Percentiles rank a stretch among this genome's conserved stretches.
Evolutionary conservation across 2,797 vertebrate genomes (phyloP).

Genomic region (Mustela erminea): DNA sequence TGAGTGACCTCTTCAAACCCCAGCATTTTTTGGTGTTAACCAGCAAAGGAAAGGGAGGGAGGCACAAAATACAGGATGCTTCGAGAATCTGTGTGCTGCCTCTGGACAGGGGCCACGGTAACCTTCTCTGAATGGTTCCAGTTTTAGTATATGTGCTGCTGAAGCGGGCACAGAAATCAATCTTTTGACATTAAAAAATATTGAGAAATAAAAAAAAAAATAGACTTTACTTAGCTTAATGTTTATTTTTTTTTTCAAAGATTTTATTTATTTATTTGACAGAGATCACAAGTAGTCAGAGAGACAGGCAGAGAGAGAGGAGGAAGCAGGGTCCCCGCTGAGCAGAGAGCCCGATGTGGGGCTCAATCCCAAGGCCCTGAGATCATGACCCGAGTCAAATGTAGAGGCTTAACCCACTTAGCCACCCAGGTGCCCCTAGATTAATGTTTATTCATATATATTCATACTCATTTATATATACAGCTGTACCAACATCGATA

Average conservation of each 20-base stretch:
- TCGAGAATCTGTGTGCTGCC: not conserved
- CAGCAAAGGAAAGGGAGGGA: not conserved
- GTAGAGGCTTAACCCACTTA: too few relatives aligned
- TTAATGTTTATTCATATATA: not conserved
- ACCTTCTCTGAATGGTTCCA: not conserved
- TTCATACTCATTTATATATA: not conserved
- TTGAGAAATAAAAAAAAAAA: not conserved
- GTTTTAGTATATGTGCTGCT: not conserved
- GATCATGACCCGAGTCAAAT: too few relatives aligned
- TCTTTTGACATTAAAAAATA: conserved; percentile 29
- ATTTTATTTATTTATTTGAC: too few relatives aligned
- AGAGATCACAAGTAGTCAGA: too few relatives aligned
- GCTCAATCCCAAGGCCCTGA: too few relatives aligned
- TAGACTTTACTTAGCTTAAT: conserved; percentile 3
- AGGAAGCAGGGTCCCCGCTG: too few relatives aligned
- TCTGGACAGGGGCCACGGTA: not conserved
- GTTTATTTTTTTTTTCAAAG: not conserved
- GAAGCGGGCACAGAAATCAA: not conserved
- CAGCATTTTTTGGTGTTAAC: not conserved
- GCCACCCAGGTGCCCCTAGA: not conserved
- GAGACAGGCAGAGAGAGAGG: too few relatives aligned
- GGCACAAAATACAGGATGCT: not conserved
- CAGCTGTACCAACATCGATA: not conserved
- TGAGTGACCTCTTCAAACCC: not conserved
- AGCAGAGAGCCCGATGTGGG: too few relatives aligned